Percentiles rank a stretch among this genome's conserved stretches.
Conservation (phyloP, 2,888 invertebrate genomes). For the Dromius quadrimaculatus region DNA sequence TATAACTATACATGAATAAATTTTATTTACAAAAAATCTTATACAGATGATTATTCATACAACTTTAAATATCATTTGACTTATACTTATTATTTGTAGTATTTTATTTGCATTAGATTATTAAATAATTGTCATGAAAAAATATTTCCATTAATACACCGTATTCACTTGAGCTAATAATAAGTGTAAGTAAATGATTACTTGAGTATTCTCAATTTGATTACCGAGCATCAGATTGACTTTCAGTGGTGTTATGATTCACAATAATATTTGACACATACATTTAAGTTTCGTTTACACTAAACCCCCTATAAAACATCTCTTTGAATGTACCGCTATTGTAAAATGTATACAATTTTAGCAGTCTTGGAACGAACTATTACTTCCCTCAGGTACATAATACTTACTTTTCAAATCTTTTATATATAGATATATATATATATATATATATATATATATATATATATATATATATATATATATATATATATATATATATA, state of each 20-base stretch:
- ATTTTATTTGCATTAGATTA: slow-evolving; percentile 31
- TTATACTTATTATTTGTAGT: slow-evolving; percentile 29
- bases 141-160: slow-evolving; percentile 34
- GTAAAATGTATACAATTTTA: slow-evolving; percentile 39
- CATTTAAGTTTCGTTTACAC: slow-evolving; percentile 1
- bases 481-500: slow-evolving; percentile 18
- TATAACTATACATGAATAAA: slow-evolving; percentile 44
- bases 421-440: too few relatives aligned
- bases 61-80: slow-evolving; percentile 28
- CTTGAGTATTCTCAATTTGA: not conserved
- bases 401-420: too few relatives aligned
- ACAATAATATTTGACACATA: slow-evolving; percentile 17
- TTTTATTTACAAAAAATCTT: slow-evolving; percentile 45
- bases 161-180: slow-evolving; percentile 2
- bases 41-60: slow-evolving; percentile 36
- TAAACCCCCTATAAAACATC: slow-evolving; percentile 45
- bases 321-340: slow-evolving; percentile 1
- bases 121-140: slow-evolving; percentile 37
- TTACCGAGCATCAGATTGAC: slow-evolving; percentile 32
- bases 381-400: slow-evolving; percentile 48
- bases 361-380: slow-evolving; percentile 45
- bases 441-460: too few relatives aligned
- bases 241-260: slow-evolving; percentile 35
- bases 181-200: slow-evolving; percentile 20
- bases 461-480: too few relatives aligned